These are phyloP conservation scores for Microcaecilia unicolor DNA, from an alignment of 2,797 vertebrate genomes.

Conservation along the genomic window DNA sequence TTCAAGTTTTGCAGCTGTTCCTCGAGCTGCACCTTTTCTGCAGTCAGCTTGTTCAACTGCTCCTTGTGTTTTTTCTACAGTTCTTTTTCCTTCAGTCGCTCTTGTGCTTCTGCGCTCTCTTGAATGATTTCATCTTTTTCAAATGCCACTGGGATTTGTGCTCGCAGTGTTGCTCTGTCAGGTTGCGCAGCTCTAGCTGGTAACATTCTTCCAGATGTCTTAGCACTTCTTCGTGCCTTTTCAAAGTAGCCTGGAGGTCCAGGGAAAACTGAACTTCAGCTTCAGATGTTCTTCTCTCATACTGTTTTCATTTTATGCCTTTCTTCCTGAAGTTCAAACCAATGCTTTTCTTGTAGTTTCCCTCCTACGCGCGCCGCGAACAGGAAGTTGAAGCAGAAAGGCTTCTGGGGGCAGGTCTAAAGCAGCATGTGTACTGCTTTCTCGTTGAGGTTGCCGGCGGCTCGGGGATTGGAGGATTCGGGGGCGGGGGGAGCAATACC, in stretches of 20 bases:
- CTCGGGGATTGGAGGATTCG: too few species aligned
- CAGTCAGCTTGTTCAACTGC: conserved; percentile 41
- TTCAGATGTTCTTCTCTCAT: conserved; percentile 65
- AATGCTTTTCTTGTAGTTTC: too few species aligned
- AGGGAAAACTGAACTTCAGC: too few species aligned
- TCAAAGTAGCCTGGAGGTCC: conserved; percentile 59
- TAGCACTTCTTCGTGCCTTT: conserved; percentile 55
- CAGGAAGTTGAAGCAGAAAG: too few species aligned
- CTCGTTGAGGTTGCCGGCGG: too few species aligned
- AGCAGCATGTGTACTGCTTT: too few species aligned
- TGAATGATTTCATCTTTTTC: too few species aligned
- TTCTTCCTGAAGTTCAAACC: too few species aligned
- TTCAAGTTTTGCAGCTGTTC: conserved; percentile 51
- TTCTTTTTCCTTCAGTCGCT: conserved; percentile 39
- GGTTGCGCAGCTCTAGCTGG: conserved; percentile 50
- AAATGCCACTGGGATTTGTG: conserved; percentile 64
- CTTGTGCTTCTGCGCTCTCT: too few species aligned
- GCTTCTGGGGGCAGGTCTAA: too few species aligned
- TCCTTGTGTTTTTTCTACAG: conserved; percentile 50
- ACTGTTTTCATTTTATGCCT: conserved; percentile 77
- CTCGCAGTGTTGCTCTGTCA: conserved; percentile 45
- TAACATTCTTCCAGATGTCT: conserved; percentile 55
- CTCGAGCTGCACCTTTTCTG: conserved; percentile 59
- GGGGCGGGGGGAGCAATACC: too few species aligned
- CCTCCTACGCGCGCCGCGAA: too few species aligned